Conservation (phyloP, 2,888 invertebrate species). For the Melanostoma mellinum region DNA sequence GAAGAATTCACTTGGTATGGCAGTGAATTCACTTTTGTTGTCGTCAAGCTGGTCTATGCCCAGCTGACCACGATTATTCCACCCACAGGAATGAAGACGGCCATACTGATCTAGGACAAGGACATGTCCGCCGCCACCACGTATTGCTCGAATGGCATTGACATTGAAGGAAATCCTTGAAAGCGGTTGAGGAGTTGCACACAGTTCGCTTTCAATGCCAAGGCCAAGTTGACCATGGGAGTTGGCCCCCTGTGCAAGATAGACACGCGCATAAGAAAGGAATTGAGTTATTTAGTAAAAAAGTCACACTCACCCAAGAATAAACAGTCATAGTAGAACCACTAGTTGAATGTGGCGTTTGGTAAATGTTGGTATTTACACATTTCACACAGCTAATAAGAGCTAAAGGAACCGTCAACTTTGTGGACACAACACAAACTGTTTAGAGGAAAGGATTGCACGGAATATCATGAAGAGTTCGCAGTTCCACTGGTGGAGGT, state of each 20-base stretch:
- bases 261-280: conserved; percentile 45
- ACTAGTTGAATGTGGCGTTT: conserved; percentile 48
- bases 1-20: conserved; percentile 83
- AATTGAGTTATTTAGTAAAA: conserved; percentile 45
- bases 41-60: conserved; percentile 82
- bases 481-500: background rate
- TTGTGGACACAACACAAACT: conserved; percentile 64
- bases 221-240: conserved; percentile 91
- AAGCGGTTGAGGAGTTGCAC: conserved; percentile 81
- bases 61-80: conserved; percentile 89
- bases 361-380: background rate
- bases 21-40: conserved; percentile 80
- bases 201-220: conserved; percentile 87
- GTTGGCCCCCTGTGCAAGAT: conserved; percentile 88
- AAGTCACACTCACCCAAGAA: conserved; percentile 80
- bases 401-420: conserved; percentile 55
- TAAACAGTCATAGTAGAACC: conserved; percentile 78
- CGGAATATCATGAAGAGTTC: conserved; percentile 49
- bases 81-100: conserved; percentile 89
- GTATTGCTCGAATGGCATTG: conserved; percentile 85
- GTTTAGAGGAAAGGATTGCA: conserved; percentile 40
- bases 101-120: conserved; percentile 87
- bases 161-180: conserved; percentile 77
- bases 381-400: conserved; percentile 17
- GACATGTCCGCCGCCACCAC: conserved; percentile 91